Evolutionary conservation across 2,113 vertebrate species (phyloP).

Genomic region (Burhinus oedicnemus): DNA sequence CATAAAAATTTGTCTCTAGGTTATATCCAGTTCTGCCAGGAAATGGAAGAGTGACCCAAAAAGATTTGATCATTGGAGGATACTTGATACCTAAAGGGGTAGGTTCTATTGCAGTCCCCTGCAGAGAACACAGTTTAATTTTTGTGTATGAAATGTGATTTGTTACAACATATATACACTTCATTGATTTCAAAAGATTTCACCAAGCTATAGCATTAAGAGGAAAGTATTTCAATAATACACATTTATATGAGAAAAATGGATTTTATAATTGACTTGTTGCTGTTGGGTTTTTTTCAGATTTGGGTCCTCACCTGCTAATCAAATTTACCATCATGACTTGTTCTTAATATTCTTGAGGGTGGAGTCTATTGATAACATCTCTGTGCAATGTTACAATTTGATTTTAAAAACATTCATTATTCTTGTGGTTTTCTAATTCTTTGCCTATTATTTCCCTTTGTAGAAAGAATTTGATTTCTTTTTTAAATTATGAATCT

Average conservation of each 20-base stretch:
- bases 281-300: background rate
- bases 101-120: constrained; percentile 48
- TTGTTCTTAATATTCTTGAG: background rate
- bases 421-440: background rate
- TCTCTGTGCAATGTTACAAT: background rate
- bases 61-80: constrained; percentile 88
- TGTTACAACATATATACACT: background rate
- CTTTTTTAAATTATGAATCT: background rate
- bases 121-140: background rate
- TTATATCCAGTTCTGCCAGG: constrained; percentile 93
- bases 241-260: background rate
- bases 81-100: constrained; percentile 95
- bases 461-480: background rate
- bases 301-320: background rate
- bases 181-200: background rate
- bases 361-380: background rate
- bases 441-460: background rate
- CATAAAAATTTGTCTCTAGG: constrained; percentile 70
- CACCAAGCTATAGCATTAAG: background rate
- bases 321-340: background rate
- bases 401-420: background rate
- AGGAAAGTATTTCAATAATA: background rate
- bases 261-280: background rate
- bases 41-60: constrained; percentile 89
- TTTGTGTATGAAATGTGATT: background rate